Evolutionary conservation across 2,797 vertebrate species (phyloP).

Genomic region (Sebastes matsubarae): DNA sequence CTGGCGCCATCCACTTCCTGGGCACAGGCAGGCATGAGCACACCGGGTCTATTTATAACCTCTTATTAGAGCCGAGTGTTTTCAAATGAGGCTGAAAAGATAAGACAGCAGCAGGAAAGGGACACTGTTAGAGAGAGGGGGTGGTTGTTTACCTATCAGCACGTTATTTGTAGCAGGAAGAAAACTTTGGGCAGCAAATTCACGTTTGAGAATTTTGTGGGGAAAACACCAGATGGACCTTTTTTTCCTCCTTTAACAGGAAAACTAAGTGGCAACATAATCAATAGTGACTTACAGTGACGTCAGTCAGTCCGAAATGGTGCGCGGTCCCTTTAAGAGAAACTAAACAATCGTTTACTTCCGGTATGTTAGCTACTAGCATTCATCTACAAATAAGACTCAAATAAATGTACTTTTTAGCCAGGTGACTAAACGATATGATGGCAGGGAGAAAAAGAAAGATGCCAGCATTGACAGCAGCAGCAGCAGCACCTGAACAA

Average conservation of each 20-base stretch:
- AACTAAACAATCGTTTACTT: slow-evolving; percentile 32
- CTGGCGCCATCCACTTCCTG: slow-evolving; percentile 68
- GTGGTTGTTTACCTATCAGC: not conserved
- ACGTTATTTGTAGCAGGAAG: not conserved
- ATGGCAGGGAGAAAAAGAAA: slow-evolving; percentile 80
- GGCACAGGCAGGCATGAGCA: slow-evolving; percentile 47
- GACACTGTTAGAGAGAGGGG: not conserved
- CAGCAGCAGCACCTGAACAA: not conserved
- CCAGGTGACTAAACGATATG: slow-evolving; percentile 46
- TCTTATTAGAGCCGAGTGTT: slow-evolving; percentile 49
- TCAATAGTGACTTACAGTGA: not conserved
- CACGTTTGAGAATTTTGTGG: not conserved
- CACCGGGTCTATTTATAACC: slow-evolving; percentile 69
- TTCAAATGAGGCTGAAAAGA: slow-evolving; percentile 62
- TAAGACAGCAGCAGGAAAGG: slow-evolving; percentile 58
- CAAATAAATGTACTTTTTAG: not conserved
- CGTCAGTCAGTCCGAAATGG: not conserved
- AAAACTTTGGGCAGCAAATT: not conserved
- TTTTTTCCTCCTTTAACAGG: not conserved
- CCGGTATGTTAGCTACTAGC: slow-evolving; percentile 24
- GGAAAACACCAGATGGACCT: not conserved
- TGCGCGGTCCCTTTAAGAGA: slow-evolving; percentile 72
- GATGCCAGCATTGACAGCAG: not conserved
- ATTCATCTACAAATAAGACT: not conserved
- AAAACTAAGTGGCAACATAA: not conserved